Conservation (phyloP, 2,113 vertebrate species). For the Scolopax mira region DNA sequence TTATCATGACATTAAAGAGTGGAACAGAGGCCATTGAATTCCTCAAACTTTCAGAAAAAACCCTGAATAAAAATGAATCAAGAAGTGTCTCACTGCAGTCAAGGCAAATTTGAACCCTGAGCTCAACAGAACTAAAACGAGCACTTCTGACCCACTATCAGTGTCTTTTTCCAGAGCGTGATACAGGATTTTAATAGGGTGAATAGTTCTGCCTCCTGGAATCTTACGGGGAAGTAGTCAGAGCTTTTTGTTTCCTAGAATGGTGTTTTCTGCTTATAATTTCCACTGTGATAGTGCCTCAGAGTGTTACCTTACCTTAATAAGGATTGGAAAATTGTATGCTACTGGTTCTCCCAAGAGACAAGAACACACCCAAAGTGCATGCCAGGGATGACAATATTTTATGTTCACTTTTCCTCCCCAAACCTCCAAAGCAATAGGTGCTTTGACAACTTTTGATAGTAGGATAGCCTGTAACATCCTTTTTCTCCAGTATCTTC, state of each 20-base stretch:
- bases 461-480: neutral
- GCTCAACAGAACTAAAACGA: neutral
- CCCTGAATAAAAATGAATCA: neutral
- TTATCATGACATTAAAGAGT: neutral
- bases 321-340: neutral
- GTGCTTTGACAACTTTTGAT: rapidly evolving
- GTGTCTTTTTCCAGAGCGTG: neutral
- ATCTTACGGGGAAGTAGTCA: neutral
- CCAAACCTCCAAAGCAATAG: neutral
- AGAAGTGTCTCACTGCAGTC: neutral
- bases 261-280: neutral
- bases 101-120: neutral
- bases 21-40: neutral
- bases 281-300: neutral
- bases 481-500: neutral
- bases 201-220: neutral
- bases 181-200: neutral
- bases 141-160: neutral
- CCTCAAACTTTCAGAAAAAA: neutral
- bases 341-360: neutral
- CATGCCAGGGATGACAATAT: neutral
- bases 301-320: neutral
- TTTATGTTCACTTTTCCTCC: neutral
- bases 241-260: neutral
- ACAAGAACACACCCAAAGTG: neutral